Evolutionary conservation across 2,797 vertebrate species (phyloP).

Genomic region (Erpetoichthys calabaricus): DNA sequence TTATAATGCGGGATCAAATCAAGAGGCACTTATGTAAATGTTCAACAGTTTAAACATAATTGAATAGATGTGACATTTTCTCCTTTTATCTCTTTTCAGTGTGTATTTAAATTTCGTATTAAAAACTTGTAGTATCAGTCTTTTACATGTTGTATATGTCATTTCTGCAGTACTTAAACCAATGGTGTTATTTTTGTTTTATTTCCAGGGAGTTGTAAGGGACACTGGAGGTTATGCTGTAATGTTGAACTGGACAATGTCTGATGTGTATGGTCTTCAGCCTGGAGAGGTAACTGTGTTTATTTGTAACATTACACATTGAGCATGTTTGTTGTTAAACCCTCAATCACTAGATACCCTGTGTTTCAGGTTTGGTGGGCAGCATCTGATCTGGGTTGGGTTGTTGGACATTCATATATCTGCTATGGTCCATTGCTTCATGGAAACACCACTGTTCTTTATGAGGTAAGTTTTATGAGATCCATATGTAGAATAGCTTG

Average conservation of each 20-base stretch:
- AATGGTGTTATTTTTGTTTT: too few species aligned
- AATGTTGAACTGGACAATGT: conserved; percentile 96
- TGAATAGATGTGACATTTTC: too few species aligned
- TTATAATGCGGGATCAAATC: too few species aligned
- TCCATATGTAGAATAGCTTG: not conserved
- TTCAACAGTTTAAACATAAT: too few species aligned
- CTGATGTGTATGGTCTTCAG: conserved; percentile 75
- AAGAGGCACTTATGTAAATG: too few species aligned
- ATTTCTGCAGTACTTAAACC: too few species aligned
- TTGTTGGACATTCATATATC: conserved; percentile 94
- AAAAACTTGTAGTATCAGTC: too few species aligned
- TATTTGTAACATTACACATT: conserved; percentile 5
- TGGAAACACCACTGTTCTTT: conserved; percentile 81
- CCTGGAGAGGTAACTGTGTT: conserved; percentile 73
- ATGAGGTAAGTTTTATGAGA: conserved; percentile 58
- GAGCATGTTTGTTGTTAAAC: too few species aligned
- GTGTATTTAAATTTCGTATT: too few species aligned
- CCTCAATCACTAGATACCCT: not conserved
- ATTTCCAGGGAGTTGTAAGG: conserved; percentile 73
- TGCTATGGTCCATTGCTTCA: conserved; percentile 89
- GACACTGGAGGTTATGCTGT: conserved; percentile 85
- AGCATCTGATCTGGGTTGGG: conserved; percentile 93
- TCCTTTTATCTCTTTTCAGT: too few species aligned
- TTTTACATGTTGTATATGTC: too few species aligned
- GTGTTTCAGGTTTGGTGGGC: conserved; percentile 91